phyloP scores from a whole-genome alignment of 2,888 invertebrate species.

The Phymatocera aterrima region DNA sequence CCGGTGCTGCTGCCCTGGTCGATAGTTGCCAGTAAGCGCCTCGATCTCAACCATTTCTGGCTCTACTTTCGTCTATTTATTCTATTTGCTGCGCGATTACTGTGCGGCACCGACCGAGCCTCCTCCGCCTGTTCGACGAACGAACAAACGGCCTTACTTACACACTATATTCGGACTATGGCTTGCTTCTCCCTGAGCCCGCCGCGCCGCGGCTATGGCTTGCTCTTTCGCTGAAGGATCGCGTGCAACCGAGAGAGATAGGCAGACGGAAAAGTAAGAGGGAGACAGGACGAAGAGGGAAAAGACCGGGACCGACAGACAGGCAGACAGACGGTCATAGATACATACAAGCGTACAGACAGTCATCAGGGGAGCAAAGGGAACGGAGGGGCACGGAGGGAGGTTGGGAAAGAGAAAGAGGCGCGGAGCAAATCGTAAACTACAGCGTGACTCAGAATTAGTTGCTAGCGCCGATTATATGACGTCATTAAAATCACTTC shows the following conservation, averaged over 20 bases:
- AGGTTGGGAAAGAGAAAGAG: conserved; percentile 9
- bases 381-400: neutral
- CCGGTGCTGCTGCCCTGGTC: neutral
- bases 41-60: conserved; percentile 16
- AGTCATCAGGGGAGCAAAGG: neutral
- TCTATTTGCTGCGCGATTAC: conserved; percentile 27
- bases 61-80: conserved; percentile 21
- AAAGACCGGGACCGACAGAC: neutral
- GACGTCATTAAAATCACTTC: neutral
- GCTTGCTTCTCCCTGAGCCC: conserved; percentile 11
- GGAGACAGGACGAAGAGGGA: conserved; percentile 16
- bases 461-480: neutral
- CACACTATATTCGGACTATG: conserved; percentile 3
- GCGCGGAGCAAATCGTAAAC: neutral
- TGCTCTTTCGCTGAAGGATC: neutral
- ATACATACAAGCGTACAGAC: neutral
- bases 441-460: conserved; percentile 29
- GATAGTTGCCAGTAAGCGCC: conserved; percentile 22
- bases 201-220: conserved; percentile 8
- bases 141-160: conserved; percentile 7
- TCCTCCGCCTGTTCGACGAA: neutral
- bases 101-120: conserved; percentile 2
- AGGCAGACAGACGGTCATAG: too few relatives aligned
- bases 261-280: neutral
- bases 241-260: conserved; percentile 6